Evolutionary conservation across 2,888 invertebrate genomes (phyloP).

Genomic region (Clostera curtula): DNA sequence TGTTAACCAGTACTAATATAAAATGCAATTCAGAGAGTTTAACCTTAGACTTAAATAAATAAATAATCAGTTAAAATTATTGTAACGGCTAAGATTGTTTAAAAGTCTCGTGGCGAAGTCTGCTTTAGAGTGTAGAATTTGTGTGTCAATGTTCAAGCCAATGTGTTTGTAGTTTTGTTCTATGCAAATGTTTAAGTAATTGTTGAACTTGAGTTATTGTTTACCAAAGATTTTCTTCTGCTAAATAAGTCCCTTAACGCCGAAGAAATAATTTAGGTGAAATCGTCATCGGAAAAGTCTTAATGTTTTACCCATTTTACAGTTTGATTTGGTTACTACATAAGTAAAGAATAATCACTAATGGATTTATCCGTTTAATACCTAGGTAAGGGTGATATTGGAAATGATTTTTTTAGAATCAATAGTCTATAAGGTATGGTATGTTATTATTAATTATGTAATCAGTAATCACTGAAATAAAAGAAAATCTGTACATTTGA

Average conservation of each 20-base stretch:
- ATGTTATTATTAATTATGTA: slow-evolving; percentile 72
- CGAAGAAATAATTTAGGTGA: too few relatives aligned
- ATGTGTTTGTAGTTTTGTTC: slow-evolving; percentile 16
- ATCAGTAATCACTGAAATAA: slow-evolving; percentile 74
- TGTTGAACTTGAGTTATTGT: slow-evolving; percentile 15
- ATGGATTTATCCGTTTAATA: slow-evolving; percentile 67
- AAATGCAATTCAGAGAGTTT: slow-evolving; percentile 72
- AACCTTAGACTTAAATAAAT: slow-evolving; percentile 59
- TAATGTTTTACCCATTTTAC: slow-evolving; percentile 17
- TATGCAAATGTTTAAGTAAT: slow-evolving; percentile 17
- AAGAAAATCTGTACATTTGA: slow-evolving; percentile 50
- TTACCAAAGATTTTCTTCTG: slow-evolving; percentile 15
- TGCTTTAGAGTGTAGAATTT: slow-evolving; percentile 14
- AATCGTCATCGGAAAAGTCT: slow-evolving; percentile 10
- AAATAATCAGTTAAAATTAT: slow-evolving; percentile 52
- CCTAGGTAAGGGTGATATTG: slow-evolving; percentile 72
- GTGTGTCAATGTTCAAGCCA: not conserved
- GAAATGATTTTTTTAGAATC: slow-evolving; percentile 75
- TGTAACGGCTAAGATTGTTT: slow-evolving; percentile 18
- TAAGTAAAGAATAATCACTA: slow-evolving; percentile 57
- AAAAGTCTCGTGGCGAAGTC: slow-evolving; percentile 42
- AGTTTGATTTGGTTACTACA: slow-evolving; percentile 21
- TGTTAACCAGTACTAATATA: slow-evolving; percentile 68
- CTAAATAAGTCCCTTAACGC: slow-evolving; percentile 21
- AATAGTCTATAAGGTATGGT: slow-evolving; percentile 69